A percentile compares a stretch with the other conserved stretches of the same genome.
Conservation (phyloP, 2,888 invertebrate genomes). For the Coecobrya sp. region DNA sequence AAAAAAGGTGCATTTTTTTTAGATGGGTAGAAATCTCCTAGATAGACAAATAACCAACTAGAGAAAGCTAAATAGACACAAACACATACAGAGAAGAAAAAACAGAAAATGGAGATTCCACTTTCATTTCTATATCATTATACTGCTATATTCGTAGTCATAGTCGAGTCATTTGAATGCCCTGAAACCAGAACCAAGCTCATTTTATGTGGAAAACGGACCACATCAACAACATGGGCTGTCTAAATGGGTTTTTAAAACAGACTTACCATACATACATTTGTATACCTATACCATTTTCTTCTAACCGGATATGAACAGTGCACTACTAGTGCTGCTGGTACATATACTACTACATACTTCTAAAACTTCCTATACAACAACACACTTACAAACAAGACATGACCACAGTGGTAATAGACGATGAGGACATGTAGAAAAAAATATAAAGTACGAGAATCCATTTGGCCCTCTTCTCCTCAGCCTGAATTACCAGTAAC, state of each 20-base stretch:
- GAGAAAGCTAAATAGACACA: not conserved
- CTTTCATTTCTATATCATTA: constrained; percentile 25
- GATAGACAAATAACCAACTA: constrained; percentile 35
- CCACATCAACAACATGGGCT: constrained; percentile 38
- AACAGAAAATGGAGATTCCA: constrained; percentile 13
- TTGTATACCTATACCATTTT: constrained; percentile 49
- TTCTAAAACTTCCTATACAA: no score
- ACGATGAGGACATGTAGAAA: not conserved
- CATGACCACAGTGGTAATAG: not conserved
- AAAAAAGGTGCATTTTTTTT: constrained; percentile 46
- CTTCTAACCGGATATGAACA: constrained; percentile 72
- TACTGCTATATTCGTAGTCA: not conserved
- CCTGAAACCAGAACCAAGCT: constrained; percentile 69
- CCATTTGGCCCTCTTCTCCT: constrained; percentile 29
- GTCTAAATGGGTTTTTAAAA: constrained; percentile 60
- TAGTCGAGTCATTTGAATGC: constrained; percentile 70
- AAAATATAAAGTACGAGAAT: not conserved
- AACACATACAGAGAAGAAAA: not conserved
- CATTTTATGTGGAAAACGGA: constrained; percentile 51
- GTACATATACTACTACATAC: no score
- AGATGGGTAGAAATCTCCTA: constrained; percentile 43
- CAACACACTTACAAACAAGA: not conserved
- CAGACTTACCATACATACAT: constrained; percentile 33
- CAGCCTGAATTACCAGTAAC: constrained; percentile 49
- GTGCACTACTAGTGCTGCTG: not conserved